Evolutionary conservation across 2,113 vertebrate species (phyloP), one percentile per base, ranked within the genome.

Genomic region (Arenaria interpres): DNA sequence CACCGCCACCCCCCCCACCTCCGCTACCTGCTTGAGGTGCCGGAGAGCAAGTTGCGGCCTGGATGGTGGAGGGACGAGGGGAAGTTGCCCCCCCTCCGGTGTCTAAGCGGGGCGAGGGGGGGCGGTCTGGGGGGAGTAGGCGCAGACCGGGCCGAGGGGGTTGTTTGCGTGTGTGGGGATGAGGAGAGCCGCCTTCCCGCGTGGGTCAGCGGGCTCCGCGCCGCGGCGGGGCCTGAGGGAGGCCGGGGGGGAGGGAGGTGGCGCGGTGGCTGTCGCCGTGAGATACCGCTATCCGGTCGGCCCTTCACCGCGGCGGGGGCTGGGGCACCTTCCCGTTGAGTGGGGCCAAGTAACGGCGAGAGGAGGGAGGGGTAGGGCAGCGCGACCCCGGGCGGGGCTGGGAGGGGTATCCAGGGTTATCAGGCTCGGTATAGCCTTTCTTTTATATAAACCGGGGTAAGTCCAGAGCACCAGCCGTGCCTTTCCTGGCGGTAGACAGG

Each of bases 381-480:
- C 17, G 13, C 23, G 27, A 51, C 62, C 51, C 19, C 9, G 33
- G 28, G 21, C 12, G 7, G 45, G 9, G 7, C 4, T 8, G 27
- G 33, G 41, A 19, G 28, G 10, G 21, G 5, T 25, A 1, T 28
- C 25, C 12, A 6, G 4, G 37, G 25, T 17, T 17, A 10, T 32
- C 39, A 6, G 1, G 1, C 20, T 3, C 22, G 24, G 3, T 7
- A 0, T 20, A 8, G 6, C 4, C 3, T 7, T 33, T 3, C 28
- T 60, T 39, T 54, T 12, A 0, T 22, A 1, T 33, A 13, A 64
- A 33, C 4, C 9, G 1, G 14, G 8, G 18, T 53, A 4, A 67
- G 45, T 77, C 74, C 28, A 23, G 77, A 59, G 46, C 25, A 1
- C 14, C 7, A 5, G 1, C 45, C 18, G 35, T 3, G 23, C 6